Evolutionary conservation across 2,113 vertebrate species (phyloP).

Genomic region (Antennarius striatus): DNA sequence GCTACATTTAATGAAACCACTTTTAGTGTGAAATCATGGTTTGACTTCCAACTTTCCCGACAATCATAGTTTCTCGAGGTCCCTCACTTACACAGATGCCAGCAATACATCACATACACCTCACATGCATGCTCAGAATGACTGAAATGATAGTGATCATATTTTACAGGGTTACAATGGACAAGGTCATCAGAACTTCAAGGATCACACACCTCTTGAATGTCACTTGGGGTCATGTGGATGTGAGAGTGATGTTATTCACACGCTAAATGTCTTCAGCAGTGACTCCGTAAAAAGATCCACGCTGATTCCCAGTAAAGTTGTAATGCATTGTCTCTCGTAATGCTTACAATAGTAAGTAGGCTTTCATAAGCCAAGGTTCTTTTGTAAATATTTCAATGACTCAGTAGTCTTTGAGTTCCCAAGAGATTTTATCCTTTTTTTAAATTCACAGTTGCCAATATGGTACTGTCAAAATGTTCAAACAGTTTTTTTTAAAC

Average conservation of each 20-base stretch:
- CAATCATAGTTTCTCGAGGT: conserved; percentile 73
- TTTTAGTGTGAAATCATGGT: conserved; percentile 61
- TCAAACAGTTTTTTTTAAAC: conserved; percentile 58
- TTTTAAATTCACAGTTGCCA: conserved; percentile 84
- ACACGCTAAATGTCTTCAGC: conserved; percentile 84
- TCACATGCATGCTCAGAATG: conserved; percentile 84
- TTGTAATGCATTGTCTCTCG: conserved; percentile 63
- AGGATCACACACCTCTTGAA: conserved; percentile 71
- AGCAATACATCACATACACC: conserved; percentile 81
- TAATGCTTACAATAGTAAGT: conserved; percentile 79
- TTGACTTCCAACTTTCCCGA: conserved; percentile 68
- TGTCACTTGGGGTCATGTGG: conserved; percentile 87
- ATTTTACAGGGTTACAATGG: conserved; percentile 82
- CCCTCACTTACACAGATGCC: conserved; percentile 80
- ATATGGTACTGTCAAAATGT: conserved; percentile 78
- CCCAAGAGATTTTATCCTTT: conserved; percentile 73
- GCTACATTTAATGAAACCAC: conserved; percentile 66
- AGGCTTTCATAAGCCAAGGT: conserved; percentile 87
- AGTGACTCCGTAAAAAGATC: conserved; percentile 60
- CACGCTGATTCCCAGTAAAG: conserved; percentile 65
- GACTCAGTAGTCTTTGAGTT: conserved; percentile 76
- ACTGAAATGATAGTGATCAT: conserved; percentile 78
- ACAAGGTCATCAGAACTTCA: conserved; percentile 71
- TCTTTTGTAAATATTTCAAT: conserved; percentile 76
- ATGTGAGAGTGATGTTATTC: conserved; percentile 87